Percentiles rank a stretch among this genome's conserved stretches.
Evolutionary conservation across 2,113 vertebrate genomes (phyloP).

Genomic region (Cercocebus atys): DNA sequence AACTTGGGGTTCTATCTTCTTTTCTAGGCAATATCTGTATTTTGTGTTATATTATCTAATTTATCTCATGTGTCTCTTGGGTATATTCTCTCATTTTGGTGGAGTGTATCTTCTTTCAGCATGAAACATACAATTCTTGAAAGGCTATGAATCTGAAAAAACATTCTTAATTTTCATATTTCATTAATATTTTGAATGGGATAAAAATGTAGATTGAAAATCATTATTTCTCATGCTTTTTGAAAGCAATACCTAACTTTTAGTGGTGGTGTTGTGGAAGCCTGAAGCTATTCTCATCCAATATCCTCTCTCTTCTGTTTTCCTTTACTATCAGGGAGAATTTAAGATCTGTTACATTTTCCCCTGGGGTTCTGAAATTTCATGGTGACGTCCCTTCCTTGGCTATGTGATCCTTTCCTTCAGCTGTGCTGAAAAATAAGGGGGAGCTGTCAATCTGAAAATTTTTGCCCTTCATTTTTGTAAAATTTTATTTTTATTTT

Average conservation of each 20-base stretch:
- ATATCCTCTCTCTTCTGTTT: not conserved
- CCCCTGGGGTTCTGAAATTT: not conserved
- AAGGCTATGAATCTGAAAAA: not conserved
- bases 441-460: fast-evolving
- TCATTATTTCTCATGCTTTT: not conserved
- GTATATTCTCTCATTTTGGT: not conserved
- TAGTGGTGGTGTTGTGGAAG: not conserved
- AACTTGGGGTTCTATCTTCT: too few species aligned
- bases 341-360: not conserved
- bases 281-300: too few species aligned
- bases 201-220: not conserved
- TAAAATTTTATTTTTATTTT: not conserved
- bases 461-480: not conserved
- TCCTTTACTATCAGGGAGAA: not conserved
- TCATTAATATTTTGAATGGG: not conserved
- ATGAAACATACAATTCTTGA: not conserved
- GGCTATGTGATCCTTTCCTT: not conserved
- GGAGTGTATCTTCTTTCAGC: not conserved
- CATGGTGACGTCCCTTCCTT: not conserved
- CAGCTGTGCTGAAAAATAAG: too few species aligned
- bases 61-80: not conserved
- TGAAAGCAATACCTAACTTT: not conserved
- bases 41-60: not conserved
- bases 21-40: not conserved
- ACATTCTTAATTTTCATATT: not conserved